Conservation (phyloP, 2,888 invertebrate genomes). For the Tribolium freemani region DNA sequence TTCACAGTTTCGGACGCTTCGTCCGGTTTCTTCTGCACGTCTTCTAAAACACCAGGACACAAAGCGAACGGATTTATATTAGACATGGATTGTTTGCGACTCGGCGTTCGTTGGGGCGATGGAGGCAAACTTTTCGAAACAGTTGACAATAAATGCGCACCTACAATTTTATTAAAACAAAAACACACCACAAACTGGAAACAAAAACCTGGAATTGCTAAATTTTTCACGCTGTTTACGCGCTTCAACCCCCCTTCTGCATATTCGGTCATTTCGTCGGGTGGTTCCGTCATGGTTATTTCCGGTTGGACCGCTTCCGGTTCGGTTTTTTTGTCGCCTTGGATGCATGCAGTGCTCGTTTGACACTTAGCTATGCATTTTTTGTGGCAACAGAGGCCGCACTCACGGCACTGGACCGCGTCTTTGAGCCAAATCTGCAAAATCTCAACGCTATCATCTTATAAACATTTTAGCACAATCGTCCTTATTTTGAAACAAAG, state of each 20-base stretch:
- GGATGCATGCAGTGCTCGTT: conserved; percentile 74
- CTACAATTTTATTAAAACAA: conserved; percentile 56
- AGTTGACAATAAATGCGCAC: conserved; percentile 68
- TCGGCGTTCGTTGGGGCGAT: conserved; percentile 82
- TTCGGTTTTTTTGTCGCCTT: conserved; percentile 46
- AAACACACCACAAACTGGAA: neutral
- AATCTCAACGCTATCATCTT: no score
- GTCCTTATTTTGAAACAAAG: no score
- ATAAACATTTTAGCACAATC: no score
- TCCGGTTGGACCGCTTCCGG: conserved; percentile 63
- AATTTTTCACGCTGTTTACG: conserved; percentile 79
- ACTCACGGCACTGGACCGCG: conserved; percentile 91
- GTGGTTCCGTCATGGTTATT: conserved; percentile 68
- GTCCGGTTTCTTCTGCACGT: conserved; percentile 60
- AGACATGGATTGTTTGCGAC: conserved; percentile 77
- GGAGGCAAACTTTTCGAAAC: conserved; percentile 79
- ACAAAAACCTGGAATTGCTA: conserved; percentile 73
- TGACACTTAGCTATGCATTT: conserved; percentile 94
- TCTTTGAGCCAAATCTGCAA: conserved; percentile 94
- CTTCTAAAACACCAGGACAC: conserved; percentile 67
- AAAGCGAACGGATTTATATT: conserved; percentile 73
- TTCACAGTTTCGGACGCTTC: conserved; percentile 69
- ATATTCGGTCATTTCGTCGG: conserved; percentile 54
- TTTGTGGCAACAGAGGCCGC: conserved; percentile 94
- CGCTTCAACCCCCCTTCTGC: conserved; percentile 72